phyloP scores from a whole-genome alignment of 2,113 vertebrate genomes.

The Psilopogon haemacephalus region DNA sequence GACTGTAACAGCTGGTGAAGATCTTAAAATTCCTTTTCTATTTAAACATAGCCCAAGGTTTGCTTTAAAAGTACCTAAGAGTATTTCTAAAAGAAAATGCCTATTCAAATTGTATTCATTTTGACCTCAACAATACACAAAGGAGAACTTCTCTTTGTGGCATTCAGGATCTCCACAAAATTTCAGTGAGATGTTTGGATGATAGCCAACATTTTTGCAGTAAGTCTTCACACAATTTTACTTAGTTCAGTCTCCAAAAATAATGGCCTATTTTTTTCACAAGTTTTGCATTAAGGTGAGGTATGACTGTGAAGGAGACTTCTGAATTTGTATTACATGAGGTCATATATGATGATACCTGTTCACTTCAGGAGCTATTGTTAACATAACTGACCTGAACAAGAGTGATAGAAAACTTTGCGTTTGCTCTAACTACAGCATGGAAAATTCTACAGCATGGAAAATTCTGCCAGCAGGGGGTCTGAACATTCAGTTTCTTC shows the following conservation, averaged over 20 bases:
- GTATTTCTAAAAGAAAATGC: neutral
- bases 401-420: neutral
- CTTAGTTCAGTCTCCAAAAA: neutral
- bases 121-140: neutral
- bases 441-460: no score
- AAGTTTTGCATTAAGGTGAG: neutral
- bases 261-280: rapidly evolving
- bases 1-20: neutral
- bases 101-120: neutral
- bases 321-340: neutral
- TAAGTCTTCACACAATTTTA: neutral
- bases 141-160: neutral
- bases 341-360: neutral
- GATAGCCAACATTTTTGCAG: neutral
- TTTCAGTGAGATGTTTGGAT: neutral
- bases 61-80: neutral
- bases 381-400: neutral
- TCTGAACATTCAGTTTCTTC: neutral
- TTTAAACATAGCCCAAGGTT: conserved; percentile 38
- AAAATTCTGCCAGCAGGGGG: neutral
- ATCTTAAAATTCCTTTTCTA: neutral
- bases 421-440: neutral
- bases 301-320: neutral
- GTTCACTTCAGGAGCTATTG: neutral
- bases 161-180: neutral